phyloP scores from a whole-genome alignment of 37 sponge, comb jelly and placozoan species.

The Agelas oroides region DNA sequence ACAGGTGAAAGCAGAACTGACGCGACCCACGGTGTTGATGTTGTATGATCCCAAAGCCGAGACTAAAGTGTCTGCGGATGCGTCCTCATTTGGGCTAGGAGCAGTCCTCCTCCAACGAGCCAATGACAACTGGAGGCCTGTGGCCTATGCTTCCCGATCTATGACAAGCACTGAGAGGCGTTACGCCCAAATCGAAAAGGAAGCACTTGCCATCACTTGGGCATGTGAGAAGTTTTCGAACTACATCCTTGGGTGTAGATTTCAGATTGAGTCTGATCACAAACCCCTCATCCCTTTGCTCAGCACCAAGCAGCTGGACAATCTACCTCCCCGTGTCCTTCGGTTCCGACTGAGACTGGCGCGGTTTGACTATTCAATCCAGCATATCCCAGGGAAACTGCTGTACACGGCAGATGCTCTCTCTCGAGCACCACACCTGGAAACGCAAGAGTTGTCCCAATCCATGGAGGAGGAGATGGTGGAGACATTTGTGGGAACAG shows the following conservation, averaged over 20 bases:
- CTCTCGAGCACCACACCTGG: conserved; percentile 22
- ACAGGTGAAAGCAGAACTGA: conserved; percentile 34
- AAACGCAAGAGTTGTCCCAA: not conserved
- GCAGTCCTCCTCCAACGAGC: conserved; percentile 31
- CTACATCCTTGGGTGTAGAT: conserved; percentile 29
- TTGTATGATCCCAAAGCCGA: conserved; percentile 30
- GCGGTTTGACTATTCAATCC: conserved; percentile 28
- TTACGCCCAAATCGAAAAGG: conserved; percentile 54
- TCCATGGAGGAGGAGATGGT: not conserved
- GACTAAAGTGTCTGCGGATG: conserved; percentile 51
- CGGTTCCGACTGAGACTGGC: conserved; percentile 38
- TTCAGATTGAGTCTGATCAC: conserved; percentile 56
- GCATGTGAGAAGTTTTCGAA: conserved; percentile 43
- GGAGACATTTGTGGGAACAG: not conserved
- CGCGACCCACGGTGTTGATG: conserved; percentile 35
- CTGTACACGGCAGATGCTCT: conserved; percentile 49
- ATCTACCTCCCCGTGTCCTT: conserved; percentile 28
- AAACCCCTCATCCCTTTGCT: conserved; percentile 53
- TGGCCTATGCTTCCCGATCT: conserved; percentile 45
- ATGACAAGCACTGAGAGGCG: conserved; percentile 45
- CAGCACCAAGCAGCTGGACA: conserved; percentile 41
- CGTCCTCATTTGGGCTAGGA: conserved; percentile 45
- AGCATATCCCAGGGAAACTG: conserved; percentile 36
- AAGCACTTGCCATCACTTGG: conserved; percentile 46
- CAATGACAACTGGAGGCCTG: conserved; percentile 18